Conservation (phyloP, 2,113 vertebrate genomes). For the Laticauda laticaudata region DNA sequence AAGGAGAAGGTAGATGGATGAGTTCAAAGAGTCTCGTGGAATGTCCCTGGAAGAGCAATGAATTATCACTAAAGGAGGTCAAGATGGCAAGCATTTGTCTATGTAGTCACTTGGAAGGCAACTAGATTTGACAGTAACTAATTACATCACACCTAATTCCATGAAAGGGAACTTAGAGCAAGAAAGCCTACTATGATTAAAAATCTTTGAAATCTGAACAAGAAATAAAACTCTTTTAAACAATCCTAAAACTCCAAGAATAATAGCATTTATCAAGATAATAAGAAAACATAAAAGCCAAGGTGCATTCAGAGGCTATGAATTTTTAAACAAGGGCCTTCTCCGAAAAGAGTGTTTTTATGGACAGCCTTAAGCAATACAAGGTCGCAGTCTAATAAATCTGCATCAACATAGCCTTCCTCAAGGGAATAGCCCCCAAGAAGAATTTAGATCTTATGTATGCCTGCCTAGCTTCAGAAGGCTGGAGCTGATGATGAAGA, state of each 20-base stretch:
- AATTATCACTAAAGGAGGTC: neutral
- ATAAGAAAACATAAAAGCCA: neutral
- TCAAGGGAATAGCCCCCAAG: neutral
- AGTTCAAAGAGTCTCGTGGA: neutral
- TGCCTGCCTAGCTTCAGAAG: neutral
- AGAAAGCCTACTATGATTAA: neutral
- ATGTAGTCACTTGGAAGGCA: neutral
- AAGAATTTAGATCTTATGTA: neutral
- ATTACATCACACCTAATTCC: neutral
- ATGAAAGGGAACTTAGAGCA: neutral
- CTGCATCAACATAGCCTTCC: neutral
- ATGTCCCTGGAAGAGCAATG: neutral
- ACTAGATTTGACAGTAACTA: neutral
- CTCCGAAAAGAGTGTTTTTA: neutral
- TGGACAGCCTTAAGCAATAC: neutral
- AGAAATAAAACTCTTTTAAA: neutral
- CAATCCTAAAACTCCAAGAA: neutral
- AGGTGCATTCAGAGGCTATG: neutral
- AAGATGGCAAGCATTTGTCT: neutral
- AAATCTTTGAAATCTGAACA: neutral
- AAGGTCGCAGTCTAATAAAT: neutral
- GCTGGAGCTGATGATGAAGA: neutral
- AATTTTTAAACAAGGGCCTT: neutral
- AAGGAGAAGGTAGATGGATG: neutral
- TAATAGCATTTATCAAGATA: neutral